Percentiles rank a stretch among this genome's conserved stretches.
Conservation (phyloP, 2,797 vertebrate species). For the Ctenosaura bakeri region DNA sequence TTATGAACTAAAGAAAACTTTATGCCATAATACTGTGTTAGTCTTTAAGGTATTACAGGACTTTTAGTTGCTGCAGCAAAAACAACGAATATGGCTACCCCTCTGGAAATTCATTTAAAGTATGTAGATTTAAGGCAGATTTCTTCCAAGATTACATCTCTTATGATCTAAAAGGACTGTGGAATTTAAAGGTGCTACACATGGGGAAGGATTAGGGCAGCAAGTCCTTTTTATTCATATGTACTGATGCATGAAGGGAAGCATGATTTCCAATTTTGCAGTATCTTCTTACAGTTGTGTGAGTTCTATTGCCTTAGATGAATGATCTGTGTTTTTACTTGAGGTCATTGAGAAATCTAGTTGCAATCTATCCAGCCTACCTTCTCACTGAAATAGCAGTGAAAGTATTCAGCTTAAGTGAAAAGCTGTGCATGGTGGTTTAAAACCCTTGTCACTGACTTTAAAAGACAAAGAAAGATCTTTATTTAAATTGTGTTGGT, state of each 20-base stretch:
- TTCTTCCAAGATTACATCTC: slow-evolving; percentile 39
- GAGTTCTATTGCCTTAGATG: background rate
- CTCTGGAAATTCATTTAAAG: background rate
- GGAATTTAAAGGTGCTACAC: slow-evolving; percentile 46
- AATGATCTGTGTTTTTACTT: background rate
- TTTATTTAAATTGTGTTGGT: background rate
- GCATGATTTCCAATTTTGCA: background rate
- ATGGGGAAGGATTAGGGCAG: slow-evolving; percentile 15
- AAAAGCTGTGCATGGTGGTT: background rate
- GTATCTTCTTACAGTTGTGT: background rate
- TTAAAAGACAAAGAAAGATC: background rate
- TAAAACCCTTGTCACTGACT: background rate
- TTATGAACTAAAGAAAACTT: background rate
- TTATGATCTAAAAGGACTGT: slow-evolving; percentile 45
- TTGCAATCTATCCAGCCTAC: slow-evolving; percentile 12
- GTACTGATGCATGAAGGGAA: background rate
- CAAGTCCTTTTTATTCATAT: slow-evolving; percentile 25
- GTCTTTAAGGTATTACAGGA: background rate
- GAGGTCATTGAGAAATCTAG: background rate
- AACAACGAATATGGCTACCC: background rate
- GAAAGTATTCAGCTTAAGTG: background rate
- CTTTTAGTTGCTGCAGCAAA: slow-evolving; percentile 10
- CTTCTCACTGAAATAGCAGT: background rate
- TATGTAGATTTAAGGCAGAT: slow-evolving; percentile 31
- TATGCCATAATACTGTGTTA: slow-evolving; percentile 4